phyloP scores from a whole-genome alignment of 2,113 vertebrate species.

The Pagrus major region DNA sequence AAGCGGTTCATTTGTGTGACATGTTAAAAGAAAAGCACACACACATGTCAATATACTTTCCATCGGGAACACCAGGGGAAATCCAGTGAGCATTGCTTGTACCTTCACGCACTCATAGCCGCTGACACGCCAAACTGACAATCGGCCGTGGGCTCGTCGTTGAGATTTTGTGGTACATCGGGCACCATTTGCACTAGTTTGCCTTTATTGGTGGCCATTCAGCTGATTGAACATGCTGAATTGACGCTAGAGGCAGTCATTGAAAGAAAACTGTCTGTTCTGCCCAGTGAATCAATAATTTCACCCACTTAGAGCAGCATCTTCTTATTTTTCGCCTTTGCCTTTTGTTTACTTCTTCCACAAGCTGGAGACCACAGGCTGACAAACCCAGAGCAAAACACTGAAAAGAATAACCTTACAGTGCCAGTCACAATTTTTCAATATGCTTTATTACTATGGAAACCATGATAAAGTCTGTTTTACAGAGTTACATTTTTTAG shows the following conservation, averaged over 20 bases:
- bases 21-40: too few relatives aligned
- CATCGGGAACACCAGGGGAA: too few relatives aligned
- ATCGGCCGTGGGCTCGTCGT: not conserved
- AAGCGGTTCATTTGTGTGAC: too few relatives aligned
- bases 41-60: too few relatives aligned
- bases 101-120: too few relatives aligned
- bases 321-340: not conserved
- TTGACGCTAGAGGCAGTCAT: not conserved
- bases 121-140: not conserved
- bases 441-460: not conserved
- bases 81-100: too few relatives aligned
- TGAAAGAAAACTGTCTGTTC: not conserved
- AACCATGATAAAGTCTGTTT: not conserved
- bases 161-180: not conserved
- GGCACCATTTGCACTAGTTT: not conserved
- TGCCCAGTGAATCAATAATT: not conserved
- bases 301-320: not conserved
- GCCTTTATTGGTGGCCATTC: not conserved
- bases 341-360: not conserved
- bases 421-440: too few relatives aligned
- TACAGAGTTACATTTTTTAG: not conserved
- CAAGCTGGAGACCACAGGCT: not conserved
- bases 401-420: too few relatives aligned
- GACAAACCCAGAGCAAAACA: not conserved
- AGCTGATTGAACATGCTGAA: not conserved